Evolutionary conservation across 1,140 invertebrate species (phyloP), one percentile per base, ranked within the genome.

Genomic region (Cherax quadricarinatus): DNA sequence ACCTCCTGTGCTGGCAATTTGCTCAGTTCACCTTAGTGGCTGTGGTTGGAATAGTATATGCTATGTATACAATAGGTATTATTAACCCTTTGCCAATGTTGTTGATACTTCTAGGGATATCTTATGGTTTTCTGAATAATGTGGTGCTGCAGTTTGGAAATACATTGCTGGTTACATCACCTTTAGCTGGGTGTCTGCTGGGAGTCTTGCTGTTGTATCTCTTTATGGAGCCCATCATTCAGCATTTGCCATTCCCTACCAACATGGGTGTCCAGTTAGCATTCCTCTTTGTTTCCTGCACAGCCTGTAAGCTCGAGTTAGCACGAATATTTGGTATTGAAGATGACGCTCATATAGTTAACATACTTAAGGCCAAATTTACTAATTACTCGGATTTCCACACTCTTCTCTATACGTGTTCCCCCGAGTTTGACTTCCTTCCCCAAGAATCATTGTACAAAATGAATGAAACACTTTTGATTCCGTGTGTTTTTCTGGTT

Each of bases 391-490:
- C 96, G 94, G 97, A 97, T 93, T 98, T 98, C 94, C 97, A 98
- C 94, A 98, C 97, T 0, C 95, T 97, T 94, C 95, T 98, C 16
- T 98, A 98, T 93, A 98, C 97, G 0, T 98, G 98, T 95, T 96
- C 97, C 3, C 95, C 96, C 1, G 98, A 98, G 94, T 98, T 98
- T 95, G 97, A 98, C 94, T 98, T 98, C 94, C 94, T 98, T n/a
- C 96, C 96, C 2, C 95, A 95, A 51, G 95, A 95, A 66, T 95
- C 96, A 0, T 94, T 96, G 4, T 94, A 95, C 3, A 95, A 96
- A 70, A 94, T 97, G 49, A 95, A 94, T 0, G 94, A 95, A 87
- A 96, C 97, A 0, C 94, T 96, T 12, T 93, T 97, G 0, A 94
- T 97, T 6, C 97, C 97, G 0, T 95, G 95, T 10, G 96, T 95